Evolutionary conservation across 2,113 vertebrate genomes (phyloP).

Genomic region (Labrus mixtus): DNA sequence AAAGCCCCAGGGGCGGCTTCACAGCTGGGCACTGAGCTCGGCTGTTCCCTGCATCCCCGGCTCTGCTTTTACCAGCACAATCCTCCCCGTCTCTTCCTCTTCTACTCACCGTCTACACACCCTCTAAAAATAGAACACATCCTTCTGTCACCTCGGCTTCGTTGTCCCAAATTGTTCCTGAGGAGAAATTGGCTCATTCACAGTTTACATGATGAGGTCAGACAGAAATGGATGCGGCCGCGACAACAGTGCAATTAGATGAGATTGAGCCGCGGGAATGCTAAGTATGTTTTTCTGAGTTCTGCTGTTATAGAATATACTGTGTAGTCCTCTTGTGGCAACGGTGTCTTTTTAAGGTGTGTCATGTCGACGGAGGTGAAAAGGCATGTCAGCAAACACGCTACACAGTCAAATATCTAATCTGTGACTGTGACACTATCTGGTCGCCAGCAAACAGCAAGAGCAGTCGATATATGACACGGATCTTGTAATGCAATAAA

Average conservation of each 20-base stretch:
- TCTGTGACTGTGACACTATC: constrained; percentile 43
- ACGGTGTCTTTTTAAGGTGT: constrained; percentile 35
- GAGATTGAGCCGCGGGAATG: constrained; percentile 20
- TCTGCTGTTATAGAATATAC: constrained; percentile 1
- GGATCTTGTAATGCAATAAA: constrained; percentile 52
- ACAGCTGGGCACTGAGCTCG: constrained; percentile 72
- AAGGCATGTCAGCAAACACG: constrained; percentile 52
- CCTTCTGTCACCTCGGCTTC: constrained; percentile 16
- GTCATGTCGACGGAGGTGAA: constrained; percentile 37
- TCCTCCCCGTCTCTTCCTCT: constrained; percentile 4
- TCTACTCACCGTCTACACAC: constrained; percentile 18
- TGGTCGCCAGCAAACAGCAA: constrained; percentile 33
- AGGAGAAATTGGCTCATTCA: constrained; percentile 21
- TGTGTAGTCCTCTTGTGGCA: constrained; percentile 4
- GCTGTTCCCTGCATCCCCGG: constrained; percentile 42
- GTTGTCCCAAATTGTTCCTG: constrained; percentile 1
- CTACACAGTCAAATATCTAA: constrained; percentile 51
- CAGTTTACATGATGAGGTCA: constrained; percentile 46
- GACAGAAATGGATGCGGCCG: constrained; percentile 14
- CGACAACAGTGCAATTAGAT: constrained; percentile 11
- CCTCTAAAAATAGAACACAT: constrained; percentile 26
- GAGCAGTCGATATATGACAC: constrained; percentile 51
- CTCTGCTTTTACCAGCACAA: not conserved
- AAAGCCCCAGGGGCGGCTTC: constrained; percentile 60
- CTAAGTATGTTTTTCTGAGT: constrained; percentile 38